These are phyloP conservation scores for Labroides dimidiatus DNA, from an alignment of 2,797 vertebrate species.

Conservation along the genomic window DNA sequence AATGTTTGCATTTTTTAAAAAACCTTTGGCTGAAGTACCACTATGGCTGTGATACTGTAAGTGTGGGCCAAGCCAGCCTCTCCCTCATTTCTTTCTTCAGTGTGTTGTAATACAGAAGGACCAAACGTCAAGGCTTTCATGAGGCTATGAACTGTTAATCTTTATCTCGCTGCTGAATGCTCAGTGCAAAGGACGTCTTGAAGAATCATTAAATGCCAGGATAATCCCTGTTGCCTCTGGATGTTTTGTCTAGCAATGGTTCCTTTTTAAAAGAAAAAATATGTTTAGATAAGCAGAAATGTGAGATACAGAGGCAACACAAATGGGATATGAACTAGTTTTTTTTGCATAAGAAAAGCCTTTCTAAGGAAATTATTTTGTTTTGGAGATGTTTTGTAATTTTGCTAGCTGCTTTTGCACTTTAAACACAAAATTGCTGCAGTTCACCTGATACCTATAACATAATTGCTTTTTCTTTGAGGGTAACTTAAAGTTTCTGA, in stretches of 20 bases:
- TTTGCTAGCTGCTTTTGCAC: conserved; percentile 59
- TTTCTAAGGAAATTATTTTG: conserved; percentile 43
- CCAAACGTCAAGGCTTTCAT: background rate
- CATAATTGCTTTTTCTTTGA: conserved; percentile 29
- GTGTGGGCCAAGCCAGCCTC: conserved; percentile 31
- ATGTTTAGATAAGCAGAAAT: conserved; percentile 10
- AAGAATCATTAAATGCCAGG: conserved; percentile 10
- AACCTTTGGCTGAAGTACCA: conserved; percentile 29
- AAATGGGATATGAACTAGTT: conserved; percentile 30
- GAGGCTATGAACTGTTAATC: conserved; percentile 53
- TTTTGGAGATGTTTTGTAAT: conserved; percentile 53
- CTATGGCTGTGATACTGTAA: conserved; percentile 60
- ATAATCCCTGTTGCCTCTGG: conserved; percentile 49
- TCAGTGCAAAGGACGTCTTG: conserved; percentile 9
- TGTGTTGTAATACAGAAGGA: conserved; percentile 24
- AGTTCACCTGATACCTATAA: conserved; percentile 26
- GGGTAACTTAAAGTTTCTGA: conserved; percentile 21
- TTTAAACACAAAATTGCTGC: conserved; percentile 33
- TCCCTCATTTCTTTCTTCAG: conserved; percentile 38
- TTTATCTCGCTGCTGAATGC: conserved; percentile 4
- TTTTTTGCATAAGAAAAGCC: conserved; percentile 38
- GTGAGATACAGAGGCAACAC: conserved; percentile 33
- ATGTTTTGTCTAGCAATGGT: conserved; percentile 45
- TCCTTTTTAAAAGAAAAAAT: conserved; percentile 31
- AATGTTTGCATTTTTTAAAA: conserved; percentile 45